phyloP scores from a whole-genome alignment of 2,888 invertebrate genomes.

The Leptopilina drosophilae region DNA sequence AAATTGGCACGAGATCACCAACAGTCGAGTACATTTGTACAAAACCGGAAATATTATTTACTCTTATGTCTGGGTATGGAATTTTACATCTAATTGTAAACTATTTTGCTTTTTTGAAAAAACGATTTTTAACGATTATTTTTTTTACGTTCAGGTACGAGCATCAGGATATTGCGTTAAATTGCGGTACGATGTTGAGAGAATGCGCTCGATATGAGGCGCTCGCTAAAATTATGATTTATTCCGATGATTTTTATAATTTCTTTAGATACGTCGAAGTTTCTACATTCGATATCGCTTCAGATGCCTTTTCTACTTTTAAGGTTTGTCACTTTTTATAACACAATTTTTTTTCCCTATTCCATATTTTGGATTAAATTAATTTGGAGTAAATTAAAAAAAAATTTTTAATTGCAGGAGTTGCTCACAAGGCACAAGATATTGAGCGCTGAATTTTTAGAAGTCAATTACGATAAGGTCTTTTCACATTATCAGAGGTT shows the following conservation, averaged over 20 bases:
- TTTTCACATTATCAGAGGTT: constrained; percentile 98
- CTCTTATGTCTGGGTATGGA: constrained; percentile 94
- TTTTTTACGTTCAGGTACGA: constrained; percentile 86
- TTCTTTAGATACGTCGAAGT: constrained; percentile 99
- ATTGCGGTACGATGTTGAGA: constrained; percentile 99
- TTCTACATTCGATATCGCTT: constrained; percentile 99
- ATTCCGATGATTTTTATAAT: constrained; percentile 99
- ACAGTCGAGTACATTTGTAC: constrained; percentile 99
- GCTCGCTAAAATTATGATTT: constrained; percentile 98
- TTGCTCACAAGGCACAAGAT: constrained; percentile 95
- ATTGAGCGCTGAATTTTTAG: constrained; percentile 98
- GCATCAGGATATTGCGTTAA: constrained; percentile 98
- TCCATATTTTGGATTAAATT: too few species aligned
- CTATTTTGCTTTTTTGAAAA: too few species aligned
- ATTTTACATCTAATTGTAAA: background rate
- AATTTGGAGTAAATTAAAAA: too few species aligned
- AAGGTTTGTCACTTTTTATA: constrained; percentile 84
- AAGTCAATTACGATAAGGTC: constrained; percentile 99
- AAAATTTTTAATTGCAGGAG: constrained; percentile 81
- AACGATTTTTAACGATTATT: background rate
- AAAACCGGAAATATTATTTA: constrained; percentile 97
- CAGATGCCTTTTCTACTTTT: constrained; percentile 99
- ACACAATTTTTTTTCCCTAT: too few species aligned
- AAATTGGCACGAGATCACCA: constrained; percentile 98
- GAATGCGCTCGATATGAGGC: constrained; percentile 99